These are phyloP conservation scores for Actenoides lindsayi DNA, from an alignment of 2,113 vertebrate species.

Conservation along the genomic window DNA sequence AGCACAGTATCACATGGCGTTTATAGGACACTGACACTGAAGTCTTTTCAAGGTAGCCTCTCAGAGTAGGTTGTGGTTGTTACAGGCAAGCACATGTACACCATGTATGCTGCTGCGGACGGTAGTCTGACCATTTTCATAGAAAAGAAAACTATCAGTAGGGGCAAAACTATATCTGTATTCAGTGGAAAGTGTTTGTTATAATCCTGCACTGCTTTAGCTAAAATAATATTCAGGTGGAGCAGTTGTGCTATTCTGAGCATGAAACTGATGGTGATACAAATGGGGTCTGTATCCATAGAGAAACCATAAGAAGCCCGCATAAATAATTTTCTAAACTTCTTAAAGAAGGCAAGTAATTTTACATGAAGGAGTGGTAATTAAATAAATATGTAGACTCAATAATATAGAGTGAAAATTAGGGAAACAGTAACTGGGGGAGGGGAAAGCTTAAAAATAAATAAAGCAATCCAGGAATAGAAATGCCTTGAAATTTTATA, in stretches of 20 bases:
- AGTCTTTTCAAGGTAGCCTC: neutral
- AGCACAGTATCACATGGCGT: neutral
- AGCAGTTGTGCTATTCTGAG: neutral
- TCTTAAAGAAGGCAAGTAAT: neutral
- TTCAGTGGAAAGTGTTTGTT: neutral
- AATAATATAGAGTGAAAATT: neutral
- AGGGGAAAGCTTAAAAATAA: neutral
- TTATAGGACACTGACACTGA: neutral
- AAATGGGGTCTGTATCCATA: neutral
- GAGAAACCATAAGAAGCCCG: neutral
- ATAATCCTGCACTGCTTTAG: neutral
- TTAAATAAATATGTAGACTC: neutral
- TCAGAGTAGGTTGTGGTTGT: neutral
- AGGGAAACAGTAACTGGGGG: neutral
- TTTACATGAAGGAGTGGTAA: neutral
- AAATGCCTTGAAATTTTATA: neutral
- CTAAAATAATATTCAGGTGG: neutral
- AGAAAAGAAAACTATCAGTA: neutral
- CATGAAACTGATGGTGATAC: neutral
- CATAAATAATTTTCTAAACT: neutral
- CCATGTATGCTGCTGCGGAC: neutral
- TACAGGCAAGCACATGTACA: accelerated
- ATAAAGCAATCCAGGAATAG: neutral
- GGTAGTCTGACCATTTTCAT: neutral
- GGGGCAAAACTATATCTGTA: neutral